Base-by-base conservation (phyloP, 2,113 vertebrate species). In the Vireo altiloquus region DNA sequence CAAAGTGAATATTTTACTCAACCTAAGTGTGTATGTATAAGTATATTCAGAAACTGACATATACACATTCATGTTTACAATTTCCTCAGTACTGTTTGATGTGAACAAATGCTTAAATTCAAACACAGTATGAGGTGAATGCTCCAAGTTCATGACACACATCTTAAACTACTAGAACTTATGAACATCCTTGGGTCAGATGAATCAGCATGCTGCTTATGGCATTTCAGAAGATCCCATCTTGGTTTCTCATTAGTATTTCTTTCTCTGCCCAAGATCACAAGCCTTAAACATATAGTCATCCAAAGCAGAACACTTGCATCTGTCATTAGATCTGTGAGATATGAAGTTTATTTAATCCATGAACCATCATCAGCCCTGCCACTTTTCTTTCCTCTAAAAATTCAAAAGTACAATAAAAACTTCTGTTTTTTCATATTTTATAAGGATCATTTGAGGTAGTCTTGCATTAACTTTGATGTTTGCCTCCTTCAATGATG, bases 401-500 rank as follows among this genome's bases (percentile, higher is more conserved):
- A 63, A 91, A 88, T 97, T 95, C 89, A 88, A 66, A 97, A 95
- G 66, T 74, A 65, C 30, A 65, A 93, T 39, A 80, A 87, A 84
- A 97, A 63, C 50, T 60, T 65, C 0, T 22, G 18, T 7, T 15
- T 31, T 86, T 97, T 94, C 65, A 30, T 92, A 77, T 85, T 97
- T 92, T 65, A 53, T 80, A 94, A 93, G 63, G 63, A 93, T 91
- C 68, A 88, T 94, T 94, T 91, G 72, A 97, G 91, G 91, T 31
- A 79, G 54, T 40, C 66, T 88, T 93, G 42, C 27, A 66, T 57
- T 78, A 79, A 65, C 60, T 95, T 94, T 90, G 76, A 50, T 96
- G 69, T 80, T 75, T 78, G 82, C 50, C 66, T 91, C 87, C 68
- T 94, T 94, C 95, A 91, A 82, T 97, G 97, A 97, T 94, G 96